These are phyloP conservation scores for Empidonax traillii DNA, from an alignment of 2,113 vertebrate genomes.

Conservation along the genomic window DNA sequence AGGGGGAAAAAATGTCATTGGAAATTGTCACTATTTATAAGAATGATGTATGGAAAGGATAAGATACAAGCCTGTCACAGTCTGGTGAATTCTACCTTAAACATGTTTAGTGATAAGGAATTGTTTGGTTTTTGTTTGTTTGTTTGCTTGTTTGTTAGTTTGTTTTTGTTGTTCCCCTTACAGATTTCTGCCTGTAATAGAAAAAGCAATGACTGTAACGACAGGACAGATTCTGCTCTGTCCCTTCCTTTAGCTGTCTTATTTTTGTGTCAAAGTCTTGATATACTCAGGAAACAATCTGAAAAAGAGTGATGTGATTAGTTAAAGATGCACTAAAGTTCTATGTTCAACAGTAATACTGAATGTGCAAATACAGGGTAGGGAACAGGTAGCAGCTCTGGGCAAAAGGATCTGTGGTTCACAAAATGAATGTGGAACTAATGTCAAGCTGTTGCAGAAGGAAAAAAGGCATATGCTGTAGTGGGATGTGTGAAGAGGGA, in stretches of 20 bases:
- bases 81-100: background rate
- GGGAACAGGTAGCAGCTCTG: background rate
- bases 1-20: background rate
- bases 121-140: background rate
- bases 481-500: constrained; percentile 19
- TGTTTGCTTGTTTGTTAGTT: no score
- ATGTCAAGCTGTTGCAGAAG: background rate
- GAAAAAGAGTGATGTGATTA: background rate
- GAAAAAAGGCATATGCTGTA: background rate
- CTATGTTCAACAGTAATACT: background rate
- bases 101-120: background rate
- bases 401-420: background rate
- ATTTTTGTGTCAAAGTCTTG: background rate
- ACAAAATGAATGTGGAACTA: background rate
- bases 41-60: background rate
- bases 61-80: background rate
- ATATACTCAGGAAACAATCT: background rate
- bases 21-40: background rate
- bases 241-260: background rate
- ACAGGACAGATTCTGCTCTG: background rate
- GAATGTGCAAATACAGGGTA: background rate
- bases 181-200: background rate
- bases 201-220: background rate
- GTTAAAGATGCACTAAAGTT: background rate
- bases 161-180: no score